Base-by-base conservation (phyloP, 2,797 vertebrate species). In the Acrossocheilus fasciatus region DNA sequence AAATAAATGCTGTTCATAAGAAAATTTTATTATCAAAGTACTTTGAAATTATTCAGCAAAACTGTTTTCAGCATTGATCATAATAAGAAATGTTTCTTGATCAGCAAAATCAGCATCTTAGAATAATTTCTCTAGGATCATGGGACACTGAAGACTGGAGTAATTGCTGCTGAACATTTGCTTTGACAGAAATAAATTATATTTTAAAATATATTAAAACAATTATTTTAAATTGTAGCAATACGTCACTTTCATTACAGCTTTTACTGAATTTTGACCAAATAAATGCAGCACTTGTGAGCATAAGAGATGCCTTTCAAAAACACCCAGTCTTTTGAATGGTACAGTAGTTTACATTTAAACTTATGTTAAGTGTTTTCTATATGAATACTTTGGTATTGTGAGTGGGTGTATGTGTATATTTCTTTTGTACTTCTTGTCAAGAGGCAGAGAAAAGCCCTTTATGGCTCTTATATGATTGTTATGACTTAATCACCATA, bases 401-500 rank as follows among this genome's bases (percentile, higher is more conserved):
- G 18, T 1, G 20, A 8, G 34, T 77, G 11, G 23, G 52, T 75
- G 2, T 34, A 59, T 43, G 34, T 64, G 26, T 64, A 59, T 34
- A 47, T 64, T 83, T 59, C 69, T 83, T 85, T 77, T 78, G 23
- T 18, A 39, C 34, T 69, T 79, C 66, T 73, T 69, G 74, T 69
- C 34, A 85, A 86, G 84, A 82, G 70, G 62, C 26, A 87, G 81
- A 82, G 75, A 79, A 87, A 85, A 80, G 76, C 81, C 77, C 73
- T 91, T 92, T 92, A 92, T 88, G 85, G 82, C 90, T 90, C 85
- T 81, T 54, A 70, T 89, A 87, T 88, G 89, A 90, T 86, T 89
- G 87, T 90, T 89, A 92, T 90, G 85, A 84, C 89, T 91, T 92
- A 83, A 91, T 89, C 68, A 83, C 82, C 88, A 88, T 90, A 89